A percentile compares a stretch with the other conserved stretches of the same genome.
These are phyloP conservation scores for Pristionchus entomophagus DNA, from an alignment of 2,888 invertebrate genomes.

Conservation along the genomic window DNA sequence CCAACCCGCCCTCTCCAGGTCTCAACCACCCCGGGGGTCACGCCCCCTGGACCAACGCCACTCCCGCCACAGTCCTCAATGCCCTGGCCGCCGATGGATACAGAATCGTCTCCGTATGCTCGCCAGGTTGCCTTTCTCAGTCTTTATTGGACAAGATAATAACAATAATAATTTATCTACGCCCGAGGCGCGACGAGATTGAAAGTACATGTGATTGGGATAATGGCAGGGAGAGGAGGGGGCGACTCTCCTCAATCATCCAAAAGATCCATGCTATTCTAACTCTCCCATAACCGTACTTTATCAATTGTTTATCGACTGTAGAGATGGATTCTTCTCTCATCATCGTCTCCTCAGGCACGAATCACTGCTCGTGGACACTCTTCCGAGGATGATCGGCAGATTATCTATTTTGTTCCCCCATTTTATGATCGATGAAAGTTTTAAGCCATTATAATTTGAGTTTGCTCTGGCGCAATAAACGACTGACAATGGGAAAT, in stretches of 20 bases:
- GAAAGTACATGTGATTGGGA: too few relatives aligned
- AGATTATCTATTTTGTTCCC: too few relatives aligned
- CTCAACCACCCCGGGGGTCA: constrained; percentile 8
- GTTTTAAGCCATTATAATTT: too few relatives aligned
- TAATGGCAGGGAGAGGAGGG: neutral
- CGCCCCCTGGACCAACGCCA: neutral
- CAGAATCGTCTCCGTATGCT: neutral
- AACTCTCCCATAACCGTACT: neutral
- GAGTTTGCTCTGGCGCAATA: too few relatives aligned
- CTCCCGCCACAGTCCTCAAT: neutral
- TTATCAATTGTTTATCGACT: neutral
- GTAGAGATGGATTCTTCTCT: neutral
- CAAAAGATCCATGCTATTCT: neutral
- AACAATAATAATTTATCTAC: neutral
- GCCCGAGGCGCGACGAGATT: too few relatives aligned
- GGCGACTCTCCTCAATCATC: neutral
- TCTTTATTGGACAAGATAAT: neutral
- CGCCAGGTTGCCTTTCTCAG: neutral
- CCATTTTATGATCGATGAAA: too few relatives aligned
- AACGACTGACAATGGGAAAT: too few relatives aligned
- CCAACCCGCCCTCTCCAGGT: neutral
- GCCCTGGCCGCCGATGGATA: neutral
- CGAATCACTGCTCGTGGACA: neutral
- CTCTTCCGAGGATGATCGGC: neutral
- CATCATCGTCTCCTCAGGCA: neutral